Evolutionary conservation across 2,113 vertebrate genomes (phyloP), one percentile per base, ranked within the genome.

Genomic region (Zeus faber): DNA sequence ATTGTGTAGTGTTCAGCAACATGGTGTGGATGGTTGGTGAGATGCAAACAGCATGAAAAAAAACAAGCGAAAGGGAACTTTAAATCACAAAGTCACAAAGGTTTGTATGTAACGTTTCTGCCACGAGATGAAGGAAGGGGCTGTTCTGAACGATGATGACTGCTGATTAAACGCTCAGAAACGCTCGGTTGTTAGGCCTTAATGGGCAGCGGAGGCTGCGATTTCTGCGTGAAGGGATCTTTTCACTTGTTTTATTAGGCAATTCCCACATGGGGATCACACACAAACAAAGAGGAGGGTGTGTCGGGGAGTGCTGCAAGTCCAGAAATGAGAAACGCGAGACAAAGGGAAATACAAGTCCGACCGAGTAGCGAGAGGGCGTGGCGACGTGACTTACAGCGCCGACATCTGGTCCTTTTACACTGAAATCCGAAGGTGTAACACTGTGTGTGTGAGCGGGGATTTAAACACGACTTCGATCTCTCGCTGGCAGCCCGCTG

Each of bases 181-280:
- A 35, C 49, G 67, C 51, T 49, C 69, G 56, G 47, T 67, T 74
- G 71, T 69, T 52, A 52, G 44, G 75, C 75, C 5, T 64, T 63
- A 41, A 78, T n/a, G 39, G 51, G 17, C 61, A 67, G 54, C 10
- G 51, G 21, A 24, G 6, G 9, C 4, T n/a, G n/a, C 39, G 58
- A 62, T 69, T 68, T 49, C 67, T 74, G 39, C 76, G 69, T 78
- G 65, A 78, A 68, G 76, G 68, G 76, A 61, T 76, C 78, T 79
- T 85, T 83, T 87, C 68, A 77, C 64, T 51, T 24, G 10, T 49
- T 86, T 86, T 83, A 88, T 84, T 80, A 70, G 75, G 54, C 73
- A 62, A 51, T 82, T 85, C 81, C 69, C 51, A 39, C 26, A 44
- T 43, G 50, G 50, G 17, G 16, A 13, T 20, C 53, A 44, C 21